These are phyloP conservation scores for Parnassius orleans DNA, from an alignment of 2,888 invertebrate genomes.

Conservation along the genomic window DNA sequence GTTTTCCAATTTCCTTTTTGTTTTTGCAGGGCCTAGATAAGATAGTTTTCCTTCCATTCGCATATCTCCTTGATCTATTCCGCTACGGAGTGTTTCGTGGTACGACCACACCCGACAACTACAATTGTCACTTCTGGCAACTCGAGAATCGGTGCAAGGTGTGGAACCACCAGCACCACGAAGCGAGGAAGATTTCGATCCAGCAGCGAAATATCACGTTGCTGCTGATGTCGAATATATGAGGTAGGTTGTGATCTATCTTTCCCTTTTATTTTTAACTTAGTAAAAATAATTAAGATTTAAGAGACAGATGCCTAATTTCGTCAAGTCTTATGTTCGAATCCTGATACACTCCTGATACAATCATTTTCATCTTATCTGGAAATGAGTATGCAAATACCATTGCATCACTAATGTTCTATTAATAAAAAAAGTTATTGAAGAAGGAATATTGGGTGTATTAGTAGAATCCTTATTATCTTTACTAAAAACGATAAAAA, in stretches of 20 bases:
- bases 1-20: constrained; percentile 27
- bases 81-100: constrained; percentile 86
- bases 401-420: too few species aligned
- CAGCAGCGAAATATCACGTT: constrained; percentile 86
- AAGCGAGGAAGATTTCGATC: constrained; percentile 83
- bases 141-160: constrained; percentile 82
- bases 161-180: constrained; percentile 83
- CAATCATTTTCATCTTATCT: too few species aligned
- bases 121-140: constrained; percentile 85
- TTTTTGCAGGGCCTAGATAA: constrained; percentile 82
- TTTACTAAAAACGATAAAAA: too few species aligned
- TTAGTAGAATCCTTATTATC: too few species aligned
- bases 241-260: constrained; percentile 65
- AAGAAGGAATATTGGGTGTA: too few species aligned
- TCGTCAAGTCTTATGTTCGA: too few species aligned
- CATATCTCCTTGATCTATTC: constrained; percentile 85
- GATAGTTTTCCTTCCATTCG: constrained; percentile 86
- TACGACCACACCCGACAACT: constrained; percentile 78
- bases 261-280: too few species aligned
- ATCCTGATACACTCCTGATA: too few species aligned
- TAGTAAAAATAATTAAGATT: too few species aligned
- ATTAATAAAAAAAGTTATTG: too few species aligned
- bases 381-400: too few species aligned
- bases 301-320: too few species aligned
- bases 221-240: constrained; percentile 84